Conservation (phyloP, 2,888 invertebrate genomes). For the Eubasilissa splendida region DNA sequence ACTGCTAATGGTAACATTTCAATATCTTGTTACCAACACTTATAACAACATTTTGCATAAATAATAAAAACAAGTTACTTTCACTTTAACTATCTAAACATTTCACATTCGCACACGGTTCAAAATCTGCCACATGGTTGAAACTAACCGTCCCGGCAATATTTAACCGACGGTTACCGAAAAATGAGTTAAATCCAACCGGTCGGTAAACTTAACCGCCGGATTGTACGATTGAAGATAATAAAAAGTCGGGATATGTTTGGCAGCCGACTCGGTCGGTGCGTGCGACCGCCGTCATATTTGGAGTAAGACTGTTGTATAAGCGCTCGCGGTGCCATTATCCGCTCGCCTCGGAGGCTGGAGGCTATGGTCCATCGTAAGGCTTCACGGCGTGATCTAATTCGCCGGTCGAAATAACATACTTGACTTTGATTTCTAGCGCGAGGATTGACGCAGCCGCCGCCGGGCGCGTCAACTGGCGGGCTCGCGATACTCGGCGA, state of each 20-base stretch:
- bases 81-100: conserved; percentile 18
- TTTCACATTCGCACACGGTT: background rate
- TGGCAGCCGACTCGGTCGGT: background rate
- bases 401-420: conserved; percentile 11
- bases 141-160: background rate
- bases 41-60: background rate
- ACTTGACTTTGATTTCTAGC: conserved; percentile 22
- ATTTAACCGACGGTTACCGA: background rate
- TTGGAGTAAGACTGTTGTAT: conserved; percentile 21
- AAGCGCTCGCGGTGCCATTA: background rate
- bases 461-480: too few relatives aligned
- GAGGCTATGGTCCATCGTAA: conserved; percentile 25
- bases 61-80: conserved; percentile 5
- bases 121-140: too few relatives aligned
- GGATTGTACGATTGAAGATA: background rate
- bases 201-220: background rate
- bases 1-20: conserved; percentile 4
- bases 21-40: conserved; percentile 2
- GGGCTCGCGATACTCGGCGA: too few relatives aligned
- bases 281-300: conserved; percentile 18
- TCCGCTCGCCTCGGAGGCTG: conserved; percentile 22
- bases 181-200: background rate
- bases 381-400: conserved; percentile 23
- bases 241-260: background rate
- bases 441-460: conserved; percentile 7